phyloP scores from a whole-genome alignment of 2,113 vertebrate species.

The Cyphomyrus discorhynchus region DNA sequence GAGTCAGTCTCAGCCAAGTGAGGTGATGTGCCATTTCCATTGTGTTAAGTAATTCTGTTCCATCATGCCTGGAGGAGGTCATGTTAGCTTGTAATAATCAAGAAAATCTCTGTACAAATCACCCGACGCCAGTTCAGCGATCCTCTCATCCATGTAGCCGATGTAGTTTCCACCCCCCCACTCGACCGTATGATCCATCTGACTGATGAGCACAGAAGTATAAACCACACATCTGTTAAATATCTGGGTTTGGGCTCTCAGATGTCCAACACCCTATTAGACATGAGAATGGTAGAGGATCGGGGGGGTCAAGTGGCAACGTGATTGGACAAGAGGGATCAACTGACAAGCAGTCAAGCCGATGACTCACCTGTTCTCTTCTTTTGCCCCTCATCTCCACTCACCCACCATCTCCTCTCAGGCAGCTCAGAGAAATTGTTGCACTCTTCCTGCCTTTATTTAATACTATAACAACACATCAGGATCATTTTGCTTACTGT shows the following conservation, averaged over 20 bases:
- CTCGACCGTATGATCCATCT: conserved; percentile 55
- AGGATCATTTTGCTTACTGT: conserved; percentile 31
- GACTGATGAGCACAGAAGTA: conserved; percentile 49
- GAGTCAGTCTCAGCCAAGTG: background rate
- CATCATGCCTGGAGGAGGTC: background rate
- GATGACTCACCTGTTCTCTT: background rate
- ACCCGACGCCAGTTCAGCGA: background rate
- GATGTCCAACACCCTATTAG: background rate
- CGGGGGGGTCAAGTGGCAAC: background rate
- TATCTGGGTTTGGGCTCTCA: conserved; percentile 29
- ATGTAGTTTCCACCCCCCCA: conserved; percentile 58
- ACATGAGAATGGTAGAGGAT: background rate
- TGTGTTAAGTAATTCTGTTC: background rate
- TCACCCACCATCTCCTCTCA: background rate
- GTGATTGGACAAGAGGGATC: background rate
- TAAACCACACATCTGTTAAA: conserved; percentile 54
- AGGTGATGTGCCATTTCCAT: background rate
- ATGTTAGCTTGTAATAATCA: background rate
- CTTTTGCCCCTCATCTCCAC: background rate
- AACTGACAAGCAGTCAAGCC: background rate
- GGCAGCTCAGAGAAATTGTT: conserved; percentile 19
- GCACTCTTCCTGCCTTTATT: conserved; percentile 15
- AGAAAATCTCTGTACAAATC: background rate
- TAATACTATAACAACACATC: conserved; percentile 31
- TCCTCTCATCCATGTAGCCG: background rate